Base-by-base conservation (phyloP, 2,888 invertebrate genomes). In the Belgica antarctica region DNA sequence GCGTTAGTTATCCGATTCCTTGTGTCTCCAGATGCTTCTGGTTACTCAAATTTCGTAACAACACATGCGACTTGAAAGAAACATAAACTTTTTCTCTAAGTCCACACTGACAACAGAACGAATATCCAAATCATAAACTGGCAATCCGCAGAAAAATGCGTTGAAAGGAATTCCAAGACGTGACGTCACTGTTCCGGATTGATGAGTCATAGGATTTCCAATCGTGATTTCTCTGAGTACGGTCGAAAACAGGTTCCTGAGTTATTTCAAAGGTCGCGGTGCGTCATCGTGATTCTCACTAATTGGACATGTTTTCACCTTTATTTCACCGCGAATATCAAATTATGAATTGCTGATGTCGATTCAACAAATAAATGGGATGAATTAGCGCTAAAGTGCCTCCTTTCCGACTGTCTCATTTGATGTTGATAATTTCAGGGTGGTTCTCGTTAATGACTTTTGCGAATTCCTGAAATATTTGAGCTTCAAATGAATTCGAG, bases 191-290 rank as follows among this genome's bases (percentile, higher is more conserved):
- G n/a, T n/a, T n/a, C n/a, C n/a, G n/a, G n/a, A 17, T 22, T 12
- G 65, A 66, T 66, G 65, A 66, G 27, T 66, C 46, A 66, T 66
- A 22, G 65, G 65, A 25, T 25, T 66, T 65, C 46, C 22, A 36
- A 41, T 8, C 41, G n/a, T 15, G 4, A 8, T 28, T 19, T 47
- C 46, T 46, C 15, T 46, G n/a, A 8, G 4, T 4, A 22, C 34
- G 34, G 5, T 19, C 34, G 46, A 66, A 66, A 66, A 66, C 65
- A n/a, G 19, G 65, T 66, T 66, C 47, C 46, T n/a, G n/a, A n/a
- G n/a, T n/a, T n/a, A 47, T 17, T 66, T 66, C 65, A 15, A 28
- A 7, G 46, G 47, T 22, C 22, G 52, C 52, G 22, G 15, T 47
- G n/a, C 47, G 28, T 2, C 61, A 61, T 27, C 28, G 25, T 28